Base-by-base conservation (phyloP, 2,113 vertebrate species). In the Narcine bancroftii region DNA sequence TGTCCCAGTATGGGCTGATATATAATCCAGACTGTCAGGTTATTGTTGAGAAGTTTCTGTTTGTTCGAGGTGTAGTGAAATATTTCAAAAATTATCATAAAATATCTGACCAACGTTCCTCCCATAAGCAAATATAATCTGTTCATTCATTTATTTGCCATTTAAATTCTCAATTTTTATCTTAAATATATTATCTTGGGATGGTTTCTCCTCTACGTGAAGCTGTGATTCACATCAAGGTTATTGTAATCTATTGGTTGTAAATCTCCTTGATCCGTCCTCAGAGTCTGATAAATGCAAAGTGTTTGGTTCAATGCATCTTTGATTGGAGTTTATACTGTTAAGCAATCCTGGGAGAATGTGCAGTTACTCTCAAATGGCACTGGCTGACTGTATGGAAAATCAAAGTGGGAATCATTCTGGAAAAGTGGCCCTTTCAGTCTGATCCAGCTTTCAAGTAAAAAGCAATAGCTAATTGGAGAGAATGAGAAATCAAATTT, bases 361-460 rank as follows among this genome's bases (percentile, higher is more conserved):
- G 53, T 21, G 26, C 24, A 29, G 45, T 50, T 50, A 79, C 33
- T 81, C 47, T 53, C 26, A 53, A 29, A 50, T 81, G 47, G 53
- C 33, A 11, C 29, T 81, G 47, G 77, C 77, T 53, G 77, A 50
- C 77, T 81, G 10, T 33, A 81, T 53, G 77, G 77, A 81, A 81
- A 81, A 81, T 50, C 77, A 81, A 81, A 81, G 77, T 81, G 77
- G 47, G 10, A 53, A 81, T 81, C 77, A 81, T 33, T 81, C 77
- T 10, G 45, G 77, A 81, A 53, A 53, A 47, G 42, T 79, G 19
- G 76, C 42, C 72, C 42, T 47, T 81, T 24, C 24, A 81, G 29
- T 50, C 50, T 47, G 17, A 53, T 81, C 77, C 77, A 81, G 47
- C 77, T 81, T 81, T 81, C 77, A 81, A 81, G 45, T 53, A 33